Evolutionary conservation across 2,797 vertebrate species (phyloP), one percentile per base, ranked within the genome.

Genomic region (Dermochelys coriacea): DNA sequence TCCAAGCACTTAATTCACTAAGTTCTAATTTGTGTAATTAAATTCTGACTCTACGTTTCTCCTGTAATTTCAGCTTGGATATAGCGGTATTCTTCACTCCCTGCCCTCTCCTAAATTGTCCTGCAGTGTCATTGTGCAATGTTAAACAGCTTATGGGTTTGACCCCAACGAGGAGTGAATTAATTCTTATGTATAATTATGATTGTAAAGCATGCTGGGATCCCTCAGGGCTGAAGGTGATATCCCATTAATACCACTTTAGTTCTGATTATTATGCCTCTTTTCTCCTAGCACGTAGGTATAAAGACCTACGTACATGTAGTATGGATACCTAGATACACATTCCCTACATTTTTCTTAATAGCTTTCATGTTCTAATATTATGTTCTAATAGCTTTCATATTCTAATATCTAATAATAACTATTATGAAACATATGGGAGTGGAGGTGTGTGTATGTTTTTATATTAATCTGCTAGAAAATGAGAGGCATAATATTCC

Each of bases 41-140:
- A 64, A 1, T 85, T 88, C 61, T 45, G 21, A 79, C 80, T 88
- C 88, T 54, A 84, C 59, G 29, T 61, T 93, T 79, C 94, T n/a
- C 80, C 88, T 55, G 14, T 74, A 11, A 71, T 71, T 71, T 71
- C n/a, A 71, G 5, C 37, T 19, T n/a, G 19, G 19, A 25, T 41
- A 29, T 29, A 49, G 3, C 41, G 61, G 12, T 34, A 59, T 5
- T 37, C 23, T 74, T 61, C 12, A 50, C 2, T 84, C 93, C 80
- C 80, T 31, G 4, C 79, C 75, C 1, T 81, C 0, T 55, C 29
- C 11, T 54, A 85, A 49, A 12, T 18, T 81, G 12, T 80, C 75
- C 18, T 23, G 15, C 34, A 50, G 12, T 27, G 9, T 90, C 68
- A 49, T 25, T 75, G n/a, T 49, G 34, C 25, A 81, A 0, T 0